These are phyloP conservation scores for Hydractinia symbiolongicarpus DNA, from an alignment of 30 jellyfish, hydroid and myxozoan species.

Conservation along the genomic window DNA sequence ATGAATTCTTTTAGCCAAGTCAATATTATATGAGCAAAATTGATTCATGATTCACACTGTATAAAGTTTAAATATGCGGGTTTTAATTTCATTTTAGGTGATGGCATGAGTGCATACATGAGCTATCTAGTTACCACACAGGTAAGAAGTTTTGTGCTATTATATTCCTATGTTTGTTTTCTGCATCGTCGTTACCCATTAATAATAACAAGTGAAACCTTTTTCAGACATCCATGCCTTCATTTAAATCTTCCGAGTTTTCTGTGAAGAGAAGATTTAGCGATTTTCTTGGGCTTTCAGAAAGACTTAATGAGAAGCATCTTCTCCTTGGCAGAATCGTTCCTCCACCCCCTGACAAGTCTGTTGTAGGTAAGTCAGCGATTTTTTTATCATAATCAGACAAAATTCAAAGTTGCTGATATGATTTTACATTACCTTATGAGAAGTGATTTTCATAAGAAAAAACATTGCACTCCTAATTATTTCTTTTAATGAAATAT, in stretches of 20 bases:
- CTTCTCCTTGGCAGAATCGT: conserved; percentile 75
- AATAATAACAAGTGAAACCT: neutral
- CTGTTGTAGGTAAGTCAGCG: conserved; percentile 72
- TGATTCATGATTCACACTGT: no score
- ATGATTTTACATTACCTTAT: no score
- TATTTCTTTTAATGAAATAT: neutral
- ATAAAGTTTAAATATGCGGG: no score
- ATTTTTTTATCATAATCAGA: neutral
- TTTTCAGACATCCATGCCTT: conserved; percentile 69
- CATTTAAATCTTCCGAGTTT: conserved; percentile 66
- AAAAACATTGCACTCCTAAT: neutral
- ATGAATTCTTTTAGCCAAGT: no score
- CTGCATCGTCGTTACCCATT: neutral
- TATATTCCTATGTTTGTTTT: neutral
- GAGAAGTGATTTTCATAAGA: neutral
- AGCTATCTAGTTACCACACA: conserved; percentile 70
- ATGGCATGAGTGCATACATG: conserved; percentile 97
- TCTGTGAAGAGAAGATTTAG: conserved; percentile 81
- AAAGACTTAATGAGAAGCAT: conserved; percentile 77
- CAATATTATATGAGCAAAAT: no score
- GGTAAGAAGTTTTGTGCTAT: conserved; percentile 22
- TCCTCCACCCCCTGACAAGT: conserved; percentile 93
- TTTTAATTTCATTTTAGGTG: conserved; percentile 43
- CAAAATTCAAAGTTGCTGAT: no score
- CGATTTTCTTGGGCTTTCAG: conserved; percentile 93